Evolutionary conservation across 2,113 vertebrate genomes (phyloP).

Genomic region (Corythaeola cristata): DNA sequence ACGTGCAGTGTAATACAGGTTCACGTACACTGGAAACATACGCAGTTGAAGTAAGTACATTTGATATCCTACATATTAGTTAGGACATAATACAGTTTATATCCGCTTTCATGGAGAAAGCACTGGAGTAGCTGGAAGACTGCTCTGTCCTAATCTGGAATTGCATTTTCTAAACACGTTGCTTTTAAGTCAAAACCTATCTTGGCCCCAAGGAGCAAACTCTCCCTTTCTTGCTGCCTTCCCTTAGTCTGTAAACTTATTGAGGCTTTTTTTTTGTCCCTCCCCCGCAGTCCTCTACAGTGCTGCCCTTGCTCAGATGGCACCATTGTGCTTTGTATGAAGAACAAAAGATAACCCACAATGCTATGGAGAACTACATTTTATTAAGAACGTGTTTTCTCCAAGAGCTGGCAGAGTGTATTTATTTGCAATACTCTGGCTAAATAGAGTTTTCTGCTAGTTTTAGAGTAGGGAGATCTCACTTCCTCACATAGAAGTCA

Average conservation of each 20-base stretch:
- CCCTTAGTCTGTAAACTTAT: background rate
- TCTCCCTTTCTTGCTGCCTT: background rate
- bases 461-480: background rate
- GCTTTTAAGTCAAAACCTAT: background rate
- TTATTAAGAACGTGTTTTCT: background rate
- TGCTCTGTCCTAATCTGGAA: background rate
- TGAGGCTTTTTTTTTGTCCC: background rate
- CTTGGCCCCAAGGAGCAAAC: background rate
- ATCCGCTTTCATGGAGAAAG: background rate
- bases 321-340: background rate
- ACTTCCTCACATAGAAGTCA: background rate
- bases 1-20: background rate
- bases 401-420: background rate
- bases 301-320: background rate
- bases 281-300: accelerated
- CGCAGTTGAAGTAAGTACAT: background rate
- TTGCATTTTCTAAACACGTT: background rate
- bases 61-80: background rate
- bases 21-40: background rate
- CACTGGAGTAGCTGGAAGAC: background rate
- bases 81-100: background rate
- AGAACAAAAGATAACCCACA: background rate
- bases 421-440: background rate
- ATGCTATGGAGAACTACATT: background rate
- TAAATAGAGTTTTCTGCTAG: background rate